These are phyloP conservation scores for Vireo altiloquus DNA, from an alignment of 2,113 vertebrate species.

Conservation along the genomic window DNA sequence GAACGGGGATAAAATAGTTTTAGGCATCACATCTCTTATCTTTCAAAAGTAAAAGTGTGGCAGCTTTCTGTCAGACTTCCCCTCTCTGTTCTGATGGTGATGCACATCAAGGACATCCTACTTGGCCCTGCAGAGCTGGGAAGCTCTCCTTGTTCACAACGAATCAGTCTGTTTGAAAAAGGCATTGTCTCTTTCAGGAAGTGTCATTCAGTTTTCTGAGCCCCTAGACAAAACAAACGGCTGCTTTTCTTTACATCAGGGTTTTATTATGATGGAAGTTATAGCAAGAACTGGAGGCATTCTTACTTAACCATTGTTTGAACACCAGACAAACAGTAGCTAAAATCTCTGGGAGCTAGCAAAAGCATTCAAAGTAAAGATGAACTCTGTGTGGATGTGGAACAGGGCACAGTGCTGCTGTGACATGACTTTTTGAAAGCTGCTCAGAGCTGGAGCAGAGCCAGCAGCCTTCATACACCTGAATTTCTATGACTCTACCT, in stretches of 20 bases:
- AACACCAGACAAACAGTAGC: not conserved
- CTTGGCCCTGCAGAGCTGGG: not conserved
- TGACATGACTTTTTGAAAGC: not conserved
- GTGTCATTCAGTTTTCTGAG: not conserved
- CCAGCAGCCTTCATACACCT: not conserved
- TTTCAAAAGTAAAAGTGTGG: not conserved
- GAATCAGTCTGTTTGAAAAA: not conserved
- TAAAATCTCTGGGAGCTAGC: not conserved
- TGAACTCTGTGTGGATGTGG: not conserved
- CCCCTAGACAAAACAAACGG: not conserved
- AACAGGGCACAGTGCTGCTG: not conserved
- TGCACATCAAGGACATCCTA: not conserved
- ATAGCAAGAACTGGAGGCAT: not conserved
- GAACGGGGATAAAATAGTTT: not conserved
- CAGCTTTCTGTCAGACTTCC: not conserved
- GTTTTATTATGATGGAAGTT: not conserved
- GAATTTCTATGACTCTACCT: not conserved
- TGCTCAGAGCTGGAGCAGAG: not conserved
- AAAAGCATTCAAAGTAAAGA: not conserved
- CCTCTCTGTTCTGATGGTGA: not conserved
- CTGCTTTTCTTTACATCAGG: not conserved
- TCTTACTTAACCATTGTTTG: not conserved
- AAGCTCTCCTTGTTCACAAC: not conserved
- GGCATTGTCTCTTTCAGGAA: not conserved
- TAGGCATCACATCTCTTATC: not conserved